Conservation (phyloP, 1,140 invertebrate genomes). For the Belonocnema kinseyi region DNA sequence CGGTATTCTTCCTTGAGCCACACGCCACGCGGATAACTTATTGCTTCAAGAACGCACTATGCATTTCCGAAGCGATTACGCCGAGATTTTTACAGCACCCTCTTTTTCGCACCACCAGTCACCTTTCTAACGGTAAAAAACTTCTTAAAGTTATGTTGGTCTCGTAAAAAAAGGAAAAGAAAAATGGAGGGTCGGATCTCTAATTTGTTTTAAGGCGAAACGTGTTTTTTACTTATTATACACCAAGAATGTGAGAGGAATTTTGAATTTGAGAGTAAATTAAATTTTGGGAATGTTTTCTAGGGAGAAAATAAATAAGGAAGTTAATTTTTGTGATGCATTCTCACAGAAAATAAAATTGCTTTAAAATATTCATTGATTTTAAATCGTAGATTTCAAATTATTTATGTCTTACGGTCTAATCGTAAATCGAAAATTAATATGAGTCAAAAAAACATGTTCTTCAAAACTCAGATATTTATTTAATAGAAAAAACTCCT, state of each 20-base stretch:
- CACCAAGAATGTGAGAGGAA: neutral
- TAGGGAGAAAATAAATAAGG: neutral
- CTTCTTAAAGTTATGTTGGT: neutral
- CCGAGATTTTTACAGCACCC: conserved; percentile 25
- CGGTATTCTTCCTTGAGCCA: conserved; percentile 1
- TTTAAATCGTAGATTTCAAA: too few species aligned
- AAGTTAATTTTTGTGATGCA: neutral
- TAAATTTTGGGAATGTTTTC: neutral
- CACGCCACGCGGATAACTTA: conserved; percentile 23
- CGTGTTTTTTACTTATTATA: neutral
- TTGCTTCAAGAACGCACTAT: conserved; percentile 29
- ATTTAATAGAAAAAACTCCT: too few species aligned
- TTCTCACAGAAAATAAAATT: neutral
- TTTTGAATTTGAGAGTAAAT: conserved; percentile 9
- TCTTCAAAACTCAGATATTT: too few species aligned
- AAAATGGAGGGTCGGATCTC: conserved; percentile 15
- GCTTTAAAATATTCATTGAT: too few species aligned
- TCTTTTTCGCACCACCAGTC: conserved; percentile 22
- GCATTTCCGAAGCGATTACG: conserved; percentile 29
- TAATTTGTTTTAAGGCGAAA: conserved; percentile 10
- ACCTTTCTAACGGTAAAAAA: conserved; percentile 20
- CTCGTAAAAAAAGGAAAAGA: conserved; percentile 19
- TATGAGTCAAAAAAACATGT: too few species aligned
- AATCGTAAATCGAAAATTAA: too few species aligned
- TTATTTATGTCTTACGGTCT: too few species aligned